phyloP scores from a whole-genome alignment of 1,140 invertebrate species.

The Nautilus pompilius region DNA sequence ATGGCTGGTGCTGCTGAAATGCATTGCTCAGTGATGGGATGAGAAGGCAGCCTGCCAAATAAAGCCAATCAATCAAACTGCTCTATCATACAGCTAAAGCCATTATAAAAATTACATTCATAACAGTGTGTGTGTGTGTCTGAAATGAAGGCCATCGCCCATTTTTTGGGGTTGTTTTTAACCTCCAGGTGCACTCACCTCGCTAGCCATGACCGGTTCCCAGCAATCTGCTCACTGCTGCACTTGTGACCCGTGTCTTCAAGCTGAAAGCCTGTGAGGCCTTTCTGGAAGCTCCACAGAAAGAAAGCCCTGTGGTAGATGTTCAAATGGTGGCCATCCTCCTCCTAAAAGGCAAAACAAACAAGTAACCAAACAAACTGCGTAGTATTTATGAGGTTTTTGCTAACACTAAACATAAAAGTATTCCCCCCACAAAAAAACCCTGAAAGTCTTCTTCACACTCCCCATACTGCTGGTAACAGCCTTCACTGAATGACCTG shows the following conservation, averaged over 20 bases:
- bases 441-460: no score
- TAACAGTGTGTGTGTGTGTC: no score
- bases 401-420: no score
- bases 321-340: slow-evolving; percentile 62
- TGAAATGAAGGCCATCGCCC: background rate
- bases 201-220: slow-evolving; percentile 21
- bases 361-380: no score
- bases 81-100: background rate
- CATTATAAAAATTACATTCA: no score
- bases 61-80: background rate
- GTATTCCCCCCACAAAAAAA: no score
- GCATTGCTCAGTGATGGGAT: slow-evolving; percentile 29
- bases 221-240: slow-evolving; percentile 21
- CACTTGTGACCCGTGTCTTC: background rate
- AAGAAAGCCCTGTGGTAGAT: slow-evolving; percentile 72
- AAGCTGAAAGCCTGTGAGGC: slow-evolving; percentile 36
- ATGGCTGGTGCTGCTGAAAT: slow-evolving; percentile 53
- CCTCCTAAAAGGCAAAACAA: slow-evolving; percentile 12
- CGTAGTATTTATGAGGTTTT: no score
- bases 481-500: no score
- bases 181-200: no score
- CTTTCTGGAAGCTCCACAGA: slow-evolving; percentile 72
- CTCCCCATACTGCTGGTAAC: no score
- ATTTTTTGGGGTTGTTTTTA: background rate
- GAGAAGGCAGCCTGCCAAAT: slow-evolving; percentile 31